Percentiles rank a stretch among this genome's conserved stretches.
phyloP scores from a whole-genome alignment of 2,113 vertebrate species.

The Dunckerocampus dactyliophorus region DNA sequence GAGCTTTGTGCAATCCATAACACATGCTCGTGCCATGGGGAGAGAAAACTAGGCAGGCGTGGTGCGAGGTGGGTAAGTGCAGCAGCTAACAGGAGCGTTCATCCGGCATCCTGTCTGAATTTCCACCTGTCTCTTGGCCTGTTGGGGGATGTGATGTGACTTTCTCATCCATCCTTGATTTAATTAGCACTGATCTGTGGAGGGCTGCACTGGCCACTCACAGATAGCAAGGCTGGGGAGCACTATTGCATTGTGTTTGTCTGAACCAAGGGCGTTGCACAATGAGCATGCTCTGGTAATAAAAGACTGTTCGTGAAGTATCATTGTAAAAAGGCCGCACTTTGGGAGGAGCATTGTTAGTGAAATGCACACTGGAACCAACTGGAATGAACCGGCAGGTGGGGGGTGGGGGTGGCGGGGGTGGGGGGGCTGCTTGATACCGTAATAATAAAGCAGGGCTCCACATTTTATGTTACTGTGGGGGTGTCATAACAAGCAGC shows the following conservation, averaged over 20 bases:
- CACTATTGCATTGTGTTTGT: slow-evolving; percentile 51
- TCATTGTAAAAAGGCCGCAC: slow-evolving; percentile 32
- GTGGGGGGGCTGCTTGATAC: slow-evolving; percentile 20
- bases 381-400: slow-evolving; percentile 33
- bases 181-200: slow-evolving; percentile 68
- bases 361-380: slow-evolving; percentile 28
- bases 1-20: slow-evolving; percentile 36
- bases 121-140: slow-evolving; percentile 4
- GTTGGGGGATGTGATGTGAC: slow-evolving; percentile 13
- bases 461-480: slow-evolving; percentile 62
- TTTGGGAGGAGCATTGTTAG: slow-evolving; percentile 34
- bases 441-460: slow-evolving; percentile 68
- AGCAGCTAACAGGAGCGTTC: slow-evolving; percentile 37
- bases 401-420: background rate
- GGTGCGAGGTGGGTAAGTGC: slow-evolving; percentile 40
- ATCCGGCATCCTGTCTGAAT: slow-evolving; percentile 2
- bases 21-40: slow-evolving; percentile 61
- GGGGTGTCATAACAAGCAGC: slow-evolving; percentile 23
- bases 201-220: slow-evolving; percentile 58
- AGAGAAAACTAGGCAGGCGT: slow-evolving; percentile 37
- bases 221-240: slow-evolving; percentile 25
- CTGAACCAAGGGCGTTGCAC: slow-evolving; percentile 60
- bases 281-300: slow-evolving; percentile 51
- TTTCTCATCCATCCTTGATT: slow-evolving; percentile 63
- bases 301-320: slow-evolving; percentile 47